These are phyloP conservation scores for Hymenopus coronatus DNA, from an alignment of 2,888 invertebrate genomes.

Conservation along the genomic window DNA sequence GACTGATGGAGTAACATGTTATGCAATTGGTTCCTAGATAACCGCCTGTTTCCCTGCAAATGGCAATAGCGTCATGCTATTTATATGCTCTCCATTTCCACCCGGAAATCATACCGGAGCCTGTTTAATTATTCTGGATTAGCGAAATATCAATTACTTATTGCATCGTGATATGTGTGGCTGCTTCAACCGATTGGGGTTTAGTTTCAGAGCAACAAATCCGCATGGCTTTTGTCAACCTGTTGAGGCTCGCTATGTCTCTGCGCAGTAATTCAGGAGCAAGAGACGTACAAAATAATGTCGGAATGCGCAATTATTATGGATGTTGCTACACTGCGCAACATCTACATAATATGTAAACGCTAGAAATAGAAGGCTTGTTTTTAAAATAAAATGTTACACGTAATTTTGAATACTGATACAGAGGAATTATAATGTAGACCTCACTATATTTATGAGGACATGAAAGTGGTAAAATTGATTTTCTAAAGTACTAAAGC, in stretches of 20 bases:
- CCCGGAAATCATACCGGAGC: background rate
- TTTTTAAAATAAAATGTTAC: background rate
- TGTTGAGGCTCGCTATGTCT: background rate
- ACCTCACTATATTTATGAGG: too few species aligned
- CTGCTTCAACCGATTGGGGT: background rate
- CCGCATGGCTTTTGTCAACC: background rate
- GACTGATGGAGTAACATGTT: background rate
- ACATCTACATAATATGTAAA: background rate
- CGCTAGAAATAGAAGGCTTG: background rate
- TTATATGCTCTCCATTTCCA: background rate
- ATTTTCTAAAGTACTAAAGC: too few species aligned
- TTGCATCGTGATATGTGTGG: background rate
- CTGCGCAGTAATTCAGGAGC: background rate
- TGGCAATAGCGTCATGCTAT: background rate
- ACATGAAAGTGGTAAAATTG: too few species aligned
- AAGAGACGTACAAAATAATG: background rate
- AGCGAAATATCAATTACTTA: constrained; percentile 9
- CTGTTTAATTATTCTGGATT: constrained; percentile 7
- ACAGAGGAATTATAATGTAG: too few species aligned
- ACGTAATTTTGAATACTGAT: too few species aligned
- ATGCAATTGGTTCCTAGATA: background rate
- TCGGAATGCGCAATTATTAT: too few species aligned
- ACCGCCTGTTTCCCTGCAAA: background rate
- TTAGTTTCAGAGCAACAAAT: background rate
- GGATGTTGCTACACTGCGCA: too few species aligned